These are phyloP conservation scores for Rhinella marina DNA, from an alignment of 2,797 vertebrate species.

Conservation along the genomic window DNA sequence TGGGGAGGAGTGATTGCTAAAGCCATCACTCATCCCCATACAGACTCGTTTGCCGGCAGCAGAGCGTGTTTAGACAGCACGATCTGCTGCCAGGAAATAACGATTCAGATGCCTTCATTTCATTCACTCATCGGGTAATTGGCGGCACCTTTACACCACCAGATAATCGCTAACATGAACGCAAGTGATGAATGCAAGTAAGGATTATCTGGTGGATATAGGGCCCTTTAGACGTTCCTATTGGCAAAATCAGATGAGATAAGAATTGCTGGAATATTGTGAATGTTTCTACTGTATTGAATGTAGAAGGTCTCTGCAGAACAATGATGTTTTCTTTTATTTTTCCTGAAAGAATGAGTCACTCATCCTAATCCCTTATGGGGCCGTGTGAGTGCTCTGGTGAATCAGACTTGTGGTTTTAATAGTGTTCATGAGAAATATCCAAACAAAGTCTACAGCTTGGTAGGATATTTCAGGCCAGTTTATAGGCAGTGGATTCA, in stretches of 20 bases:
- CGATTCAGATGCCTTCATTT: no score
- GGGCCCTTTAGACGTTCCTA: no score
- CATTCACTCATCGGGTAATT: no score
- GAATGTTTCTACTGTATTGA: neutral
- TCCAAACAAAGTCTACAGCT: constrained; percentile 6
- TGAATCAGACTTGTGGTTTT: constrained; percentile 45
- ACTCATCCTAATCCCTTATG: constrained; percentile 25
- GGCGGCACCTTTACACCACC: no score
- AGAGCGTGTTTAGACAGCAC: no score
- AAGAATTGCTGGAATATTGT: neutral
- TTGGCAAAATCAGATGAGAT: neutral
- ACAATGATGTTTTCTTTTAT: constrained; percentile 26
- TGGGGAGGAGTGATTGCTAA: no score
- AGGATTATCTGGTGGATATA: no score
- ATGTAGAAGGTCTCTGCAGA: neutral
- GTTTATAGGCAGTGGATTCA: neutral
- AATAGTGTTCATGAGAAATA: neutral
- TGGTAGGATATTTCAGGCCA: neutral
- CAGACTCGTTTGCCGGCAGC: no score
- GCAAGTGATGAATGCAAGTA: no score
- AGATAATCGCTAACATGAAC: no score
- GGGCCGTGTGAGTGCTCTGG: neutral
- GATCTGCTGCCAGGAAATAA: no score
- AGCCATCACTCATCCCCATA: no score
- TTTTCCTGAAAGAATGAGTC: constrained; percentile 26